Evolutionary conservation across 2,113 vertebrate genomes (phyloP).

Genomic region (Corythaeola cristata): DNA sequence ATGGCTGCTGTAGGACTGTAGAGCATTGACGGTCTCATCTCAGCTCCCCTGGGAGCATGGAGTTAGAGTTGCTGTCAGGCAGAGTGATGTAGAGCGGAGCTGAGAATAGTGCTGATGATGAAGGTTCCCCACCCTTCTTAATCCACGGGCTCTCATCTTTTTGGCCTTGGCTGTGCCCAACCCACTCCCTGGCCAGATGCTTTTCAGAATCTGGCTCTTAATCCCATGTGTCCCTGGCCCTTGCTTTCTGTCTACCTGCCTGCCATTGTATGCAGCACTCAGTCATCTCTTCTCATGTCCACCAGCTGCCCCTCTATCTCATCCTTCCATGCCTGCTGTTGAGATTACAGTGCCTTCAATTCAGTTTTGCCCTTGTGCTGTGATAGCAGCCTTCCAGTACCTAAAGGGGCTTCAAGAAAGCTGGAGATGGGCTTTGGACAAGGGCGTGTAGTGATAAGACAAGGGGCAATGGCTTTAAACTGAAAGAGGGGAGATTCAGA

Average conservation of each 20-base stretch:
- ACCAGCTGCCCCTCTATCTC: not conserved
- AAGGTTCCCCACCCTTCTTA: not conserved
- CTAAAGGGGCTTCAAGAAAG: no score
- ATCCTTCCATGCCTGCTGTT: rapidly evolving
- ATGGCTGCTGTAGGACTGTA: not conserved
- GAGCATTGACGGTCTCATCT: not conserved
- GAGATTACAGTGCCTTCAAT: not conserved
- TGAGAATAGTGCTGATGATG: not conserved
- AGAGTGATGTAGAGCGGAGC: not conserved
- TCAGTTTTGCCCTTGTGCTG: not conserved
- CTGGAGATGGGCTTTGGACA: no score
- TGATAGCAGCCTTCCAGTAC: no score
- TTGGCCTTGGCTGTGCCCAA: not conserved
- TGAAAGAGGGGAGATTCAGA: no score
- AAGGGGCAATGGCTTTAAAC: no score
- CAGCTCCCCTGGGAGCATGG: not conserved
- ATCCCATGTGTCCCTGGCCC: not conserved
- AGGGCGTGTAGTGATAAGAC: no score
- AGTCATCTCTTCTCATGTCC: not conserved
- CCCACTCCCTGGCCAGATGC: not conserved
- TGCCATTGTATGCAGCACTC: not conserved
- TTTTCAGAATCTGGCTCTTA: not conserved
- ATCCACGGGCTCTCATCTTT: not conserved
- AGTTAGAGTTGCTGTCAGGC: not conserved
- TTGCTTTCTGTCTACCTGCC: not conserved